Base-by-base conservation (phyloP, 2,113 vertebrate species). In the Coregonus clupeaformis region DNA sequence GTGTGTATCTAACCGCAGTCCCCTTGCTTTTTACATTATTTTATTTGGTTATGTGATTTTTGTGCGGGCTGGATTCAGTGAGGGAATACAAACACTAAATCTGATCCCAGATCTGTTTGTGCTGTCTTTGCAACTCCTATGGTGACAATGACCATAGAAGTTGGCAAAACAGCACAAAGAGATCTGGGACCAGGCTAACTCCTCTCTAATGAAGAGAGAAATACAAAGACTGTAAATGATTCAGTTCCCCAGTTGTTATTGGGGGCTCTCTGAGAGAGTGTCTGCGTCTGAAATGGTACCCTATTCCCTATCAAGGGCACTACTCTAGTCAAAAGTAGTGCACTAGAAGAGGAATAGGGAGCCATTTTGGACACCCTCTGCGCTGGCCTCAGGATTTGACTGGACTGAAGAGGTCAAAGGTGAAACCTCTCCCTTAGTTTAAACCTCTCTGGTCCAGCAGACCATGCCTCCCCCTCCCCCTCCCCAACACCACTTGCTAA, bases 71-170 rank as follows among this genome's bases (percentile, higher is more conserved):
- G 71, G 88, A 90, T 89, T 91, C 88, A 89, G 85, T 87, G 89
- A 90, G 84, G 88, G 86, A 86, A 90, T 84, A 91, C 86, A n/a
- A n/a, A 91, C 92, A 92, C 91, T 91, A 91, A 90, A 91, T 89
- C 88, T 52, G 49, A 52, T 18, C 12, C 16, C 49, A 52, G 49
- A 52, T 16, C 49, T 18, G 49, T 14, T 14, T 52, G 49, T 52
- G 16, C 49, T 52, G 49, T 52, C 49, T 52, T 52, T 52, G 1
- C 49, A 18, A 18, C 49, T 52, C 4, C 47, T 4, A 52, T 52
- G 47, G 12, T 52, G 12, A 52, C 47, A 52, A 18, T 16, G 49
- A 16, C 49, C 49, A 16, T 52, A 52, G 3, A 52, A 52, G 16
- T 18, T 52, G 49, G 4, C 49, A 52, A 52, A 3, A 16, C 16